Evolutionary conservation across 2,888 invertebrate genomes (phyloP), one percentile per base, ranked within the genome.

Genomic region (Apamea epomidion): DNA sequence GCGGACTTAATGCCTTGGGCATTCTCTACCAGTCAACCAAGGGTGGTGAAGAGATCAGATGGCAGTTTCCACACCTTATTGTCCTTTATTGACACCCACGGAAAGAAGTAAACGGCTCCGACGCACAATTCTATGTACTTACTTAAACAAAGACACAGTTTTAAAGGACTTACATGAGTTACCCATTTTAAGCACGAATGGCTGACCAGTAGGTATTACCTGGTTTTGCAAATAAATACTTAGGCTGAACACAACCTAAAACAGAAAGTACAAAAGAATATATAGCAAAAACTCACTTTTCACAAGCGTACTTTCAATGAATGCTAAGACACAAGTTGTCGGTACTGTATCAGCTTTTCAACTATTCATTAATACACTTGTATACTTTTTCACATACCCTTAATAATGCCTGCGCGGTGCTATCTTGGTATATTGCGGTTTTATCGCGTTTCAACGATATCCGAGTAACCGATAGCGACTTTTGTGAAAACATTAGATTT

Each of bases 131-230:
- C 16, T 21, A 29, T 14, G n/a, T 42, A 54, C n/a, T 16, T 42
- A 54, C n/a, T 16, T 37, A 32, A 67, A 73, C 62, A 68, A 51
- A 32, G n/a, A 62, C 62, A 69, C 45, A 69, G n/a, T 77, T 64
- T 58, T 62, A n/a, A 51, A 64, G 25, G 42, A 84, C 85, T 87
- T 87, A 85, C 88, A 7, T 68, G 64, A 51, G 54, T 84, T 84
- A 74, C 88, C 88, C 88, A 87, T 84, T 74, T 14, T 42, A 74
- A 48, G 48, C 48, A 51, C 32, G 51, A 87, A 32, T 69, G 10
- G 16, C 21, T 25, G 51, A 74, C 25, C 78, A 64, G 54, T 42
- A 45, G n/a, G 18, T n/a, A 42, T 60, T 67, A 62, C n/a, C 72
- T 67, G 21, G 1, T 8, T 45, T 25, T 32, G 14, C 8, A 54